A percentile compares a stretch with the other conserved stretches of the same genome.
Conservation (phyloP, 1,140 invertebrate genomes). For the Philotrypesis tridentata region DNA sequence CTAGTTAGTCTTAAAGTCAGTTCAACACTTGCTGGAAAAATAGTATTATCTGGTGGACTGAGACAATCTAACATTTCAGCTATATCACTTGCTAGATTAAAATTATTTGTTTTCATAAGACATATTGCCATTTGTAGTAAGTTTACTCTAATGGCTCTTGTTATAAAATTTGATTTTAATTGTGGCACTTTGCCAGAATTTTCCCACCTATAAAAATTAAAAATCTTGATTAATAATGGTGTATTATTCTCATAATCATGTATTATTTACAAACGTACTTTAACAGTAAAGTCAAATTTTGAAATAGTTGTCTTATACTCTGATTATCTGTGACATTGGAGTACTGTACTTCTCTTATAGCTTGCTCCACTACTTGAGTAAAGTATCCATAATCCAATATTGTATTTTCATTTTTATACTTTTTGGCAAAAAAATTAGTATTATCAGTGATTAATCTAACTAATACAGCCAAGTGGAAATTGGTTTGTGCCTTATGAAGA, state of each 20-base stretch:
- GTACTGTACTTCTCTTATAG: constrained; percentile 67
- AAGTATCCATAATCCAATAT: constrained; percentile 70
- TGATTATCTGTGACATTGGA: constrained; percentile 49
- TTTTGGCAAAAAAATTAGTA: constrained; percentile 71
- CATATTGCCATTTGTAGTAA: constrained; percentile 71
- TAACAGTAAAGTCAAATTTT: constrained; percentile 71
- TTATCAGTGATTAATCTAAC: constrained; percentile 73
- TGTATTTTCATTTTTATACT: constrained; percentile 70
- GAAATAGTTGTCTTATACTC: constrained; percentile 67
- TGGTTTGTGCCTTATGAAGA: constrained; percentile 66
- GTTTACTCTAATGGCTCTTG: constrained; percentile 72
- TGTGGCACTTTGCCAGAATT: constrained; percentile 67
- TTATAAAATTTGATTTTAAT: constrained; percentile 70
- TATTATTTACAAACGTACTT: constrained; percentile 62
- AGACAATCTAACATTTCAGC: constrained; percentile 70
- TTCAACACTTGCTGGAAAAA: constrained; percentile 68
- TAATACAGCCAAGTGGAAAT: constrained; percentile 72
- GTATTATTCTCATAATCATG: not conserved
- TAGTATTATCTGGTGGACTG: constrained; percentile 62
- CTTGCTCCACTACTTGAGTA: constrained; percentile 73
- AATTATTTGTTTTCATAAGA: constrained; percentile 63
- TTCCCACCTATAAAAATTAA: constrained; percentile 70
- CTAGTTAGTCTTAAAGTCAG: constrained; percentile 79
- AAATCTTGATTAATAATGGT: not conserved
- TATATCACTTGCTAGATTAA: constrained; percentile 71